Evolutionary conservation across 2,888 invertebrate species (phyloP).

Genomic region (Subacronicta megacephala): DNA sequence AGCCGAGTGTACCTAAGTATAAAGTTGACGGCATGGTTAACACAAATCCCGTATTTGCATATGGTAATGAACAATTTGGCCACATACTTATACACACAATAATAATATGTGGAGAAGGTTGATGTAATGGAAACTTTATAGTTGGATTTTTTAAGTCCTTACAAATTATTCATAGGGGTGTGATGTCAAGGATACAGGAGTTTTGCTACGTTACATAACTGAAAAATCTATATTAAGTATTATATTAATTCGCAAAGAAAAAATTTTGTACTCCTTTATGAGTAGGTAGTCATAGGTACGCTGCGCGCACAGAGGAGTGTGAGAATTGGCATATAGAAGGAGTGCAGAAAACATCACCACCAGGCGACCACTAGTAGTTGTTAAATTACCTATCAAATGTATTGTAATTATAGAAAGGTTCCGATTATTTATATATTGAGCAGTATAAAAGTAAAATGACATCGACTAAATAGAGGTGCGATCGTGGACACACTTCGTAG

Average conservation of each 20-base stretch:
- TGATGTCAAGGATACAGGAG: conserved; percentile 14
- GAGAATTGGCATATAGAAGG: no score
- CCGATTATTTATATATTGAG: no score
- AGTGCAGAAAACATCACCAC: no score
- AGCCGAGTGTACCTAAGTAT: no score
- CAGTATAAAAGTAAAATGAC: not conserved
- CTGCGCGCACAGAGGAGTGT: no score
- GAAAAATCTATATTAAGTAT: no score
- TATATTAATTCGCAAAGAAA: no score
- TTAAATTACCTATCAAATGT: no score
- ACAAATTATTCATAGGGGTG: conserved; percentile 22
- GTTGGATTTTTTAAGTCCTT: conserved; percentile 14
- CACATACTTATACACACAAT: conserved; percentile 28
- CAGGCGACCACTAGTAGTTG: no score
- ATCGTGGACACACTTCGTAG: conserved; percentile 8
- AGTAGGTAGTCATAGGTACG: no score
- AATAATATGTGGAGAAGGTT: conserved; percentile 17
- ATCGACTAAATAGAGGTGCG: not conserved
- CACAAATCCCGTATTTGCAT: conserved; percentile 42
- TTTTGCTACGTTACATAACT: conserved; percentile 1
- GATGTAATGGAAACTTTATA: conserved; percentile 22
- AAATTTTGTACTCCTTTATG: no score
- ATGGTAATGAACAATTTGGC: conserved; percentile 43
- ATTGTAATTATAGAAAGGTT: no score
- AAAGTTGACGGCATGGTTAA: conserved; percentile 31